These are phyloP conservation scores for Paralichthys olivaceus DNA, from an alignment of 2,113 vertebrate genomes.

Conservation along the genomic window DNA sequence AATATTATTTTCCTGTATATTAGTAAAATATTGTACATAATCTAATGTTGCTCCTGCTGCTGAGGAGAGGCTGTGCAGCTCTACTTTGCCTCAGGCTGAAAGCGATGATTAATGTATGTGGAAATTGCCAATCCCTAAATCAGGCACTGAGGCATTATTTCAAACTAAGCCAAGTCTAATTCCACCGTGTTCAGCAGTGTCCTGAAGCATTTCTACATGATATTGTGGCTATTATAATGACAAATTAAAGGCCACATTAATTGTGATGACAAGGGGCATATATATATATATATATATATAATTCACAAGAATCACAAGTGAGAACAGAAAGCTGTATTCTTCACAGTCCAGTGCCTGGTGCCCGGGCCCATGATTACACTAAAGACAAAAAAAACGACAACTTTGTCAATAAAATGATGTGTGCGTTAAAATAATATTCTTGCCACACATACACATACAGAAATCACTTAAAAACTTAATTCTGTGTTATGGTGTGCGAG, in stretches of 20 bases:
- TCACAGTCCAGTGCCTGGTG: neutral
- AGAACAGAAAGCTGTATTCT: constrained; percentile 5
- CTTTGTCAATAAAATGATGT: too few relatives aligned
- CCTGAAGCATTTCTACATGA: constrained; percentile 15
- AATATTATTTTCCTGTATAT: neutral
- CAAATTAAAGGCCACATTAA: constrained; percentile 21
- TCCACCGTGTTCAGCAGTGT: neutral
- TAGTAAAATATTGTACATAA: neutral
- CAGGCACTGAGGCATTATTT: constrained; percentile 3
- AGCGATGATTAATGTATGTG: constrained; percentile 37
- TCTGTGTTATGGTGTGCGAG: too few relatives aligned
- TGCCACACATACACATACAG: neutral
- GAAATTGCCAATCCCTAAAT: constrained; percentile 17
- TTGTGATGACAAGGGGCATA: neutral
- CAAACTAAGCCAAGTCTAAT: constrained; percentile 4
- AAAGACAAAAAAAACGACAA: too few relatives aligned
- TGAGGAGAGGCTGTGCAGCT: constrained; percentile 8
- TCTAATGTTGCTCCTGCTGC: too few relatives aligned
- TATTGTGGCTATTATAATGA: constrained; percentile 2
- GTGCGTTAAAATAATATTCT: too few relatives aligned
- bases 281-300: neutral
- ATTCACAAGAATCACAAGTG: neutral
- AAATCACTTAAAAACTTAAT: constrained; percentile 14
- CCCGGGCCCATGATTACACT: neutral
- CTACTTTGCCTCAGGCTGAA: constrained; percentile 17